Evolutionary conservation across 1,140 invertebrate genomes (phyloP).

Genomic region (Lycorma delicatula): DNA sequence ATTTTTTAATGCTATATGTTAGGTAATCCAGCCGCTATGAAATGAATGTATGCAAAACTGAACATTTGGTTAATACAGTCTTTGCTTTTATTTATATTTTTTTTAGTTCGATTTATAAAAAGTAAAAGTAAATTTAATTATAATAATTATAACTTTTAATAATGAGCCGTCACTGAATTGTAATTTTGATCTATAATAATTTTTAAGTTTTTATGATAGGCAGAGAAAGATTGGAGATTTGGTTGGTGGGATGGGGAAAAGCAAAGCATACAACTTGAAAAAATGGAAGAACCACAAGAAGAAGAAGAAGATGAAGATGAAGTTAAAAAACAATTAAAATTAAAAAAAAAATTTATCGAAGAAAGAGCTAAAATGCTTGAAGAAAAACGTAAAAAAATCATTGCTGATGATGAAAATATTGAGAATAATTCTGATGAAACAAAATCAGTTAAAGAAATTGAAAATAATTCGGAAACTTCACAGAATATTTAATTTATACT

Average conservation of each 20-base stretch:
- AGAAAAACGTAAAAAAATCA: constrained; percentile 13
- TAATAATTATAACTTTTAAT: no score
- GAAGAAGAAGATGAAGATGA: constrained; percentile 23
- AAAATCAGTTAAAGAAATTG: constrained; percentile 12
- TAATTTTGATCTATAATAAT: no score
- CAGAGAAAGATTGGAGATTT: constrained; percentile 23
- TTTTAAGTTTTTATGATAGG: constrained; percentile 12
- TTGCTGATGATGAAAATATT: not conserved
- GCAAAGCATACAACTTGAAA: constrained; percentile 23
- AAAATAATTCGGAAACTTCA: no score
- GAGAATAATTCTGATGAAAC: constrained; percentile 8
- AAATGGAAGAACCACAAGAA: constrained; percentile 17
- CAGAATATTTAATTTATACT: no score
- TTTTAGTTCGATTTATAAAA: no score
- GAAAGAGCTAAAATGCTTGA: constrained; percentile 13
- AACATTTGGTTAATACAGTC: no score
- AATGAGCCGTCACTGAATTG: no score
- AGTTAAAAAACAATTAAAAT: constrained; percentile 20
- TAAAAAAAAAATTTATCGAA: constrained; percentile 23
- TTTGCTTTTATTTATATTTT: no score
- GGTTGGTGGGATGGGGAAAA: constrained; percentile 30
- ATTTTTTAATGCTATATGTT: no score
- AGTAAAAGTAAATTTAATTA: no score
- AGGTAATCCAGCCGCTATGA: no score
- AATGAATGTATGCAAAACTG: no score